These are phyloP conservation scores for Spodoptera litura DNA, from an alignment of 1,140 invertebrate species.

Conservation along the genomic window DNA sequence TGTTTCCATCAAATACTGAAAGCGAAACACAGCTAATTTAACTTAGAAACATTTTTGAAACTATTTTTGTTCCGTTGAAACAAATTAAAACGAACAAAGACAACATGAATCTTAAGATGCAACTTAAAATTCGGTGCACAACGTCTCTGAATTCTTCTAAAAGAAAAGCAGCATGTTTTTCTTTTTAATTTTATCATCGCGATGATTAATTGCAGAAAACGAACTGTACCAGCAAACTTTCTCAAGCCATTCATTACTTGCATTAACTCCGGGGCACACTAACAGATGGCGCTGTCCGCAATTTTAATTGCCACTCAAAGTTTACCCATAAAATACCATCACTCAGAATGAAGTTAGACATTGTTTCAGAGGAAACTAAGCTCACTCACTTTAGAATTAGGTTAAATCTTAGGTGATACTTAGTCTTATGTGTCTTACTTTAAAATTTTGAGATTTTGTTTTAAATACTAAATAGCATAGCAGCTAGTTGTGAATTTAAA, in stretches of 20 bases:
- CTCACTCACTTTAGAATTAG: neutral
- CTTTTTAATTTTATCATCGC: neutral
- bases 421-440: neutral
- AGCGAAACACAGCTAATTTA: too few relatives aligned
- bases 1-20: too few relatives aligned
- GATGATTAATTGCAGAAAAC: neutral
- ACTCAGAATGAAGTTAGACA: constrained; percentile 26
- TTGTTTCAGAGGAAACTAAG: constrained; percentile 17
- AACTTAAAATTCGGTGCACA: too few relatives aligned
- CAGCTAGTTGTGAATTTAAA: too few relatives aligned
- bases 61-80: too few relatives aligned
- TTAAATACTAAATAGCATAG: too few relatives aligned
- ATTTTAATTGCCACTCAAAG: constrained; percentile 48
- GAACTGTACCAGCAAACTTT: constrained; percentile 31
- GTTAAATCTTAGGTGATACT: neutral
- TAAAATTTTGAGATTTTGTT: too few relatives aligned
- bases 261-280: constrained; percentile 20
- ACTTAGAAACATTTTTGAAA: too few relatives aligned
- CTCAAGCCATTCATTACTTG: constrained; percentile 39
- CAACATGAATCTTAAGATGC: too few relatives aligned
- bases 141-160: neutral
- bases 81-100: too few relatives aligned
- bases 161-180: neutral
- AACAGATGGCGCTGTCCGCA: constrained; percentile 51
- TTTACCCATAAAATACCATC: constrained; percentile 44